A percentile compares a stretch with the other conserved stretches of the same genome.
Evolutionary conservation across 2,888 invertebrate species (phyloP).

Genomic region (Craniophora ligustri): DNA sequence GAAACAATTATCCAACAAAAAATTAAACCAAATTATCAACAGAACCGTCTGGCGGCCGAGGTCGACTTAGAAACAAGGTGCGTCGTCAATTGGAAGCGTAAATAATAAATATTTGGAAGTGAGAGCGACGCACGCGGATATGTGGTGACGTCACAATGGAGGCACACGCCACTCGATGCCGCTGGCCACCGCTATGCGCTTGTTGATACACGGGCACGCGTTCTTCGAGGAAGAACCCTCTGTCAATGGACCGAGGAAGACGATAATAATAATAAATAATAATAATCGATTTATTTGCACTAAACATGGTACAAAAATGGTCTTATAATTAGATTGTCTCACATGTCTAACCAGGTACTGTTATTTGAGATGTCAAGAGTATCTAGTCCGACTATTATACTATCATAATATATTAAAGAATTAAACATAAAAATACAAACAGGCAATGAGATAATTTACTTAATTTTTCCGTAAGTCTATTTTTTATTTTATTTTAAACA

Average conservation of each 20-base stretch:
- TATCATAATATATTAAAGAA: too few species aligned
- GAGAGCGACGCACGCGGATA: conserved; percentile 67
- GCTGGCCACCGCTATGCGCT: conserved; percentile 34
- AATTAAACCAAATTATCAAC: conserved; percentile 39
- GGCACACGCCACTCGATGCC: conserved; percentile 53
- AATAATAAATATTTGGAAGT: conserved; percentile 77
- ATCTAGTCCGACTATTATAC: too few species aligned
- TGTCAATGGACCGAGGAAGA: conserved; percentile 69
- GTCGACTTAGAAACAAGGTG: conserved; percentile 50
- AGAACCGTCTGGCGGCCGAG: conserved; percentile 22
- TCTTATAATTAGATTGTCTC: too few species aligned
- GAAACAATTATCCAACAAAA: conserved; percentile 38
- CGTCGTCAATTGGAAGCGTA: conserved; percentile 66
- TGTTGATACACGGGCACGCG: conserved; percentile 79
- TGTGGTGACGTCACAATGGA: conserved; percentile 66
- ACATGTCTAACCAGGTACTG: too few species aligned
- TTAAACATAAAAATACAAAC: too few species aligned
- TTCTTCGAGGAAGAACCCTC: conserved; percentile 74
- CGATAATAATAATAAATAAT: too few species aligned
- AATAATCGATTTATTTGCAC: too few species aligned
- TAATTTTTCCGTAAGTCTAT: too few species aligned
- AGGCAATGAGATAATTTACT: too few species aligned
- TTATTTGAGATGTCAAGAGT: too few species aligned
- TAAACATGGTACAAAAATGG: too few species aligned
- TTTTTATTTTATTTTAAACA: not conserved